Evolutionary conservation across 2,888 invertebrate genomes (phyloP).

Genomic region (Octodonta nipae): DNA sequence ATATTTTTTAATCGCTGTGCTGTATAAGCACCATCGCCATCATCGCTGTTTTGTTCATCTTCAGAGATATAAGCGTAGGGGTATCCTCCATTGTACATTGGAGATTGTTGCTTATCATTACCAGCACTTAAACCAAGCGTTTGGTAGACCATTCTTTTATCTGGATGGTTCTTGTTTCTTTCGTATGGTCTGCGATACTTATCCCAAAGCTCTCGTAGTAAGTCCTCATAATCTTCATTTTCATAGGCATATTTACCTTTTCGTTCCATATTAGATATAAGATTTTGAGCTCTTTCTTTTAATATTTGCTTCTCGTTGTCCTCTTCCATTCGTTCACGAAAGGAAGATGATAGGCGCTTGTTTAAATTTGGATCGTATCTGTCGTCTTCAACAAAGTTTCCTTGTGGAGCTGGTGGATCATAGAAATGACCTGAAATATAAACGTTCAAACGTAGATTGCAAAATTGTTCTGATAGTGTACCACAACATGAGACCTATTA

Average conservation of each 20-base stretch:
- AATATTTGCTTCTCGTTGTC: constrained; percentile 36
- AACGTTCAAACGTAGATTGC: no score
- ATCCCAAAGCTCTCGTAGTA: constrained; percentile 44
- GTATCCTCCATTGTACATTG: constrained; percentile 10
- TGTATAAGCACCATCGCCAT: constrained; percentile 14
- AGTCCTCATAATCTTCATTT: constrained; percentile 35
- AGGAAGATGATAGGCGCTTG: constrained; percentile 40
- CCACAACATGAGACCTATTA: no score
- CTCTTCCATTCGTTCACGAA: constrained; percentile 43
- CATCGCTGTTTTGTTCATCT: constrained; percentile 16
- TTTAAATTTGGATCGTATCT: constrained; percentile 14
- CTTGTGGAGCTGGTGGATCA: no score
- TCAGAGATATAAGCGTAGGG: constrained; percentile 11
- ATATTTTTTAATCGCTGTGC: constrained; percentile 14
- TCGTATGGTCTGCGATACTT: constrained; percentile 29
- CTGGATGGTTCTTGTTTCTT: constrained; percentile 19
- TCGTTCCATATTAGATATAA: constrained; percentile 23
- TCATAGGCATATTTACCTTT: constrained; percentile 16
- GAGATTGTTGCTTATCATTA: constrained; percentile 26
- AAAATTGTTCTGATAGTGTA: no score
- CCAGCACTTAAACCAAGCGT: constrained; percentile 27
- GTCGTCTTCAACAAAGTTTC: constrained; percentile 23
- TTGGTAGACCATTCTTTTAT: constrained; percentile 25
- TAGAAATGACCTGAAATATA: no score
- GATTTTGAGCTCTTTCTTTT: constrained; percentile 26